Percentiles rank a stretch among this genome's conserved stretches.
Conservation (phyloP, 2,888 invertebrate species). For the Criorhina ranunculi region DNA sequence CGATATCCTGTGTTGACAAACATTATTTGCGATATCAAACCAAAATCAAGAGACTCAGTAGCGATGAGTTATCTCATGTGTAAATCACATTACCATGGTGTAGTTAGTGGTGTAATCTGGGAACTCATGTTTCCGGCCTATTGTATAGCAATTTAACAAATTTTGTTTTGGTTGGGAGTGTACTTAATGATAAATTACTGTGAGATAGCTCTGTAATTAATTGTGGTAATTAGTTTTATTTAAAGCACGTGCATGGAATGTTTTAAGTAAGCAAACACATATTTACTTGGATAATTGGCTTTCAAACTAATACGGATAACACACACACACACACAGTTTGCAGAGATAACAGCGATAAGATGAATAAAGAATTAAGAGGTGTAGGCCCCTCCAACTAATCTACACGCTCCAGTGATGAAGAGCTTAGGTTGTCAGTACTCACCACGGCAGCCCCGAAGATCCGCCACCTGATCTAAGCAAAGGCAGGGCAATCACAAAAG, state of each 20-base stretch:
- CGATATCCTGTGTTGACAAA: not conserved
- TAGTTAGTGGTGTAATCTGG: constrained; percentile 18
- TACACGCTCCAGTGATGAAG: too few relatives aligned
- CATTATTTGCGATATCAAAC: not conserved
- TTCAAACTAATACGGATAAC: too few relatives aligned
- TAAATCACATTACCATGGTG: constrained; percentile 16
- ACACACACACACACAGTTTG: too few relatives aligned
- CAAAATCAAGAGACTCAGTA: not conserved
- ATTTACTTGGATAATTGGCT: too few relatives aligned
- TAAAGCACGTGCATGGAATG: not conserved
- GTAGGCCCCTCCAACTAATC: too few relatives aligned
- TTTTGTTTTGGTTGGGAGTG: constrained; percentile 4
- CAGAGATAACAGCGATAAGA: too few relatives aligned
- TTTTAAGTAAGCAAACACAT: not conserved
- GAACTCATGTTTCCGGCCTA: constrained; percentile 10
- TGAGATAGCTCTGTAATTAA: constrained; percentile 16
- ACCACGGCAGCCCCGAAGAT: too few relatives aligned
- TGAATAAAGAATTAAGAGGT: too few relatives aligned
- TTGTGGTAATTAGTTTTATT: not conserved
- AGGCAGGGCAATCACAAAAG: too few relatives aligned
- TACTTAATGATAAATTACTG: constrained; percentile 15
- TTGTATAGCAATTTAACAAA: constrained; percentile 16
- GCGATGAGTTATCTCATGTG: not conserved
- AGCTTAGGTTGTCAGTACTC: too few relatives aligned
- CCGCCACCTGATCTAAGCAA: too few relatives aligned